Percentiles rank a stretch among this genome's conserved stretches.
phyloP scores from a whole-genome alignment of 2,888 invertebrate genomes.

The Arge pagana region DNA sequence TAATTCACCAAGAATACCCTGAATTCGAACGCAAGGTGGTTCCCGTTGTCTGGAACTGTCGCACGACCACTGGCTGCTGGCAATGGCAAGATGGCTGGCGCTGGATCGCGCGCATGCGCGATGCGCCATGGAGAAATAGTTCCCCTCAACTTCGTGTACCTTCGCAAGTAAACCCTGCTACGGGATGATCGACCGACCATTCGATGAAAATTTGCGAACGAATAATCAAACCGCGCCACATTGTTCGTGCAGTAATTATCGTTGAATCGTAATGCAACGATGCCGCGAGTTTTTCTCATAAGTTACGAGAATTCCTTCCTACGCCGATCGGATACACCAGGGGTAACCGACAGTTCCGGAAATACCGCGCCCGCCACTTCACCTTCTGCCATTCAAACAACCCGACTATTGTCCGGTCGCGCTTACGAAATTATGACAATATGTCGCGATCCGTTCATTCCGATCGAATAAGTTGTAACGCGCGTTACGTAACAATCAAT shows the following conservation, averaged over 20 bases:
- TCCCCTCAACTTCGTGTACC: conserved; percentile 23
- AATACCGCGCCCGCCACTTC: conserved; percentile 51
- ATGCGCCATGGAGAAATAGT: conserved; percentile 35
- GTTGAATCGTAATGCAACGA: neutral
- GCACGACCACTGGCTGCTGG: conserved; percentile 49
- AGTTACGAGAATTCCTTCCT: conserved; percentile 10
- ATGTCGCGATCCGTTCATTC: neutral
- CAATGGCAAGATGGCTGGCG: conserved; percentile 50
- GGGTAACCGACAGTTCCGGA: conserved; percentile 47
- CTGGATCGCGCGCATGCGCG: conserved; percentile 44
- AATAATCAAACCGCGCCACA: neutral
- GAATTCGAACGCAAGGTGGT: conserved; percentile 32
- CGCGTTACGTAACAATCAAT: neutral
- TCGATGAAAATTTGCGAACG: neutral
- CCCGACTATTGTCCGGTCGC: conserved; percentile 8
- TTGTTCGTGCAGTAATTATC: neutral
- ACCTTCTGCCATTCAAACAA: conserved; percentile 15
- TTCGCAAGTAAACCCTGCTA: neutral
- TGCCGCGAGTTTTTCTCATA: conserved; percentile 22
- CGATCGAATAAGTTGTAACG: conserved; percentile 7
- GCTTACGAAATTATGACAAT: conserved; percentile 9
- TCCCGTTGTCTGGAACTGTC: conserved; percentile 38
- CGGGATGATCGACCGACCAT: neutral
- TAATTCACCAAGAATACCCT: neutral
- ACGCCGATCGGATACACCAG: conserved; percentile 36